Evolutionary conservation across 2,888 invertebrate species (phyloP).

Genomic region (Microdon myrmicae): DNA sequence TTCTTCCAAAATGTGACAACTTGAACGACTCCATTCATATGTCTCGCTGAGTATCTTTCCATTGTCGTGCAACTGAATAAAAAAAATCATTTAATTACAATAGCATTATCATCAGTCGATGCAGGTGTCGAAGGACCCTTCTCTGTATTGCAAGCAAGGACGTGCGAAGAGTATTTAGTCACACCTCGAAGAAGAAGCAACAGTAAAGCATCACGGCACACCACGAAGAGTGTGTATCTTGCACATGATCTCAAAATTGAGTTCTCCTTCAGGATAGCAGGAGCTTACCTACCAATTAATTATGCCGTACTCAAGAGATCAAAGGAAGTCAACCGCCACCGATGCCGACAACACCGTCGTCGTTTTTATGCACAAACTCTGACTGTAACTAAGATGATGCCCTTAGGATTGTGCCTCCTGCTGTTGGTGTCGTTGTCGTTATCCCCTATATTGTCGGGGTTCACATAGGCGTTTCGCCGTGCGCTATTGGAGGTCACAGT

Average conservation of each 20-base stretch:
- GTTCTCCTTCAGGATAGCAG: conserved; percentile 36
- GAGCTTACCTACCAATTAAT: conserved; percentile 52
- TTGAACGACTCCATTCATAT: too few relatives aligned
- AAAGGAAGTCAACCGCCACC: conserved; percentile 45
- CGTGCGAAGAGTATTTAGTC: conserved; percentile 49
- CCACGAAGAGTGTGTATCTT: conserved; percentile 23
- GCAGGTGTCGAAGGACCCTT: conserved; percentile 51
- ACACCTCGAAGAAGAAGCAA: conserved; percentile 48
- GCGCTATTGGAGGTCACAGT: conserved; percentile 50
- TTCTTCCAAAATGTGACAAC: too few relatives aligned
- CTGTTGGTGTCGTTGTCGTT: conserved; percentile 21
- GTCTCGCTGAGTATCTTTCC: too few relatives aligned
- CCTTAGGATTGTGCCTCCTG: conserved; percentile 36
- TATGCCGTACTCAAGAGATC: conserved; percentile 51
- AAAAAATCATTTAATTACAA: conserved; percentile 51
- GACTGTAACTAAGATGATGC: conserved; percentile 43
- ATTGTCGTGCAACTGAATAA: conserved; percentile 42
- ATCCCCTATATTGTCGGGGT: conserved; percentile 7
- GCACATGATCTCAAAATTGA: conserved; percentile 35
- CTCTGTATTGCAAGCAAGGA: conserved; percentile 38
- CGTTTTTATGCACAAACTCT: conserved; percentile 36
- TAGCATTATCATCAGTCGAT: conserved; percentile 44
- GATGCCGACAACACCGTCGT: too few relatives aligned
- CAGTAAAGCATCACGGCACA: conserved; percentile 28
- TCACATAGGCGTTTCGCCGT: conserved; percentile 25